Evolutionary conservation across 2,113 vertebrate genomes (phyloP).

Genomic region (Tylochromis polylepis): DNA sequence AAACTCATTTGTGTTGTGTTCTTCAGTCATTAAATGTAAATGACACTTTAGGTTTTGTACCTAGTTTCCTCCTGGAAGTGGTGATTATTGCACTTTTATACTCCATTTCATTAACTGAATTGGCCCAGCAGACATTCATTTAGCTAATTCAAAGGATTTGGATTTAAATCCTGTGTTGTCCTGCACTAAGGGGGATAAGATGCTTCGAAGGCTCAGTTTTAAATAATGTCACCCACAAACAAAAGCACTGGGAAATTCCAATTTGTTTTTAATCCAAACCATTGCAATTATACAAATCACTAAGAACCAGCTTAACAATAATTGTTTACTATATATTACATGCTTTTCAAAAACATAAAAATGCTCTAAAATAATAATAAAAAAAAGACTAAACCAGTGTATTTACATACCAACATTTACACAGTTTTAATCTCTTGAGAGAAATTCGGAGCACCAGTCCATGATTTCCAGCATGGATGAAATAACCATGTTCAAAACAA

Average conservation of each 20-base stretch:
- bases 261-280: conserved; percentile 68
- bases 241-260: background rate
- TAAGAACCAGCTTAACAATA: conserved; percentile 97
- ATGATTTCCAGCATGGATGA: conserved; percentile 79
- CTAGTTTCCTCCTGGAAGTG: background rate
- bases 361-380: conserved; percentile 59
- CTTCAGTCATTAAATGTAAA: background rate
- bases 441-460: conserved; percentile 77
- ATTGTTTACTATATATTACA: conserved; percentile 90
- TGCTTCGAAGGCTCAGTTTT: background rate
- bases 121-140: background rate
- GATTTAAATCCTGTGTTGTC: conserved; percentile 10
- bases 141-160: conserved; percentile 34
- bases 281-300: conserved; percentile 87
- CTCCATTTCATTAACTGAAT: conserved; percentile 25
- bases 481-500: conserved; percentile 27
- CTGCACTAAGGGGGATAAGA: background rate
- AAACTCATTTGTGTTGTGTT: background rate
- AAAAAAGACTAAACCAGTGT: conserved; percentile 78
- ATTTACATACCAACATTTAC: conserved; percentile 88
- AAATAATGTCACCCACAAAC: background rate
- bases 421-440: conserved; percentile 73
- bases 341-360: conserved; percentile 83
- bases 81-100: background rate
- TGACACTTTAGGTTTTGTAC: background rate